Evolutionary conservation across 2,888 invertebrate species (phyloP).

Genomic region (Lepas anatifera): DNA sequence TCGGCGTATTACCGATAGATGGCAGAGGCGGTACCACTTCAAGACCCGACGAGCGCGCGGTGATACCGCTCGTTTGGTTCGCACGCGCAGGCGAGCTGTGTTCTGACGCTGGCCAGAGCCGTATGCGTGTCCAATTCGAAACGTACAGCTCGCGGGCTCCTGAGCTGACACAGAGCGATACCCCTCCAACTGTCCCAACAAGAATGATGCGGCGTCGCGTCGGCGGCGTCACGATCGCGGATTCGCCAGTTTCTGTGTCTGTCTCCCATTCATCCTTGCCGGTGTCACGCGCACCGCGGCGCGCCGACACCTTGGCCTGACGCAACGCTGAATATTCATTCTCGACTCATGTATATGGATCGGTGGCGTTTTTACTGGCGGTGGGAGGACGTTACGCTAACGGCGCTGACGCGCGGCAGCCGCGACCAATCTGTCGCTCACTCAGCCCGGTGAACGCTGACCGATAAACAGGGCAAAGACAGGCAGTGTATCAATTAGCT

Average conservation of each 20-base stretch:
- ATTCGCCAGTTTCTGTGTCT: neutral
- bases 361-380: neutral
- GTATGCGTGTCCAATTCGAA: neutral
- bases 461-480: too few relatives aligned
- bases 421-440: neutral
- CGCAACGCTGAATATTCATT: neutral
- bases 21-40: neutral
- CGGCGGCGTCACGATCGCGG: neutral
- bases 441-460: too few relatives aligned
- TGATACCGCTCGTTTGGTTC: too few relatives aligned
- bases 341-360: conserved; percentile 1
- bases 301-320: neutral
- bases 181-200: neutral
- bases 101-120: too few relatives aligned
- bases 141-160: neutral
- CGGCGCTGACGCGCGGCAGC: neutral
- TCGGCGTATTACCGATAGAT: neutral
- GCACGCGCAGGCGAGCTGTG: too few relatives aligned
- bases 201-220: neutral
- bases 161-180: too few relatives aligned
- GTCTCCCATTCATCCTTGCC: neutral
- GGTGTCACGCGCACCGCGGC: neutral
- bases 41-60: too few relatives aligned
- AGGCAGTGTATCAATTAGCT: too few relatives aligned
- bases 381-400: neutral